Evolutionary conservation across 2,797 vertebrate genomes (phyloP).

Genomic region (Gymnothorax javanicus): DNA sequence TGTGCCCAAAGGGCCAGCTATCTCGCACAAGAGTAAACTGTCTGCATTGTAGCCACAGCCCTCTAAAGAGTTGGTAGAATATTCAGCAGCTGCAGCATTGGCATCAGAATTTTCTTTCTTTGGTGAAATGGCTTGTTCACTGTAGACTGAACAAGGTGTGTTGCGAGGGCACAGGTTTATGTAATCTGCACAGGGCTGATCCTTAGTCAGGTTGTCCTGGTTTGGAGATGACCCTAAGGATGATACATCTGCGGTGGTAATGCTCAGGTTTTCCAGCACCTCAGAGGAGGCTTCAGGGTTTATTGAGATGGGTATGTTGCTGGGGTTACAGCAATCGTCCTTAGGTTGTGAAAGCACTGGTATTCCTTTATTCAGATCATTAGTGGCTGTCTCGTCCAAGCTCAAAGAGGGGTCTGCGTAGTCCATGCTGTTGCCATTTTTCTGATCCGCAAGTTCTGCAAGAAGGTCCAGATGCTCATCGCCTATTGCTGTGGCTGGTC

Average conservation of each 20-base stretch:
- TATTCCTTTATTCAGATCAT: slow-evolving; percentile 81
- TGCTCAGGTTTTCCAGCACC: slow-evolving; percentile 67
- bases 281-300: slow-evolving; percentile 69
- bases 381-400: slow-evolving; percentile 66
- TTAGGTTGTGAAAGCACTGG: slow-evolving; percentile 71
- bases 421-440: slow-evolving; percentile 66
- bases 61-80: slow-evolving; percentile 56
- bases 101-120: slow-evolving; percentile 81
- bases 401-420: slow-evolving; percentile 48
- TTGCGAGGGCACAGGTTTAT: slow-evolving; percentile 60
- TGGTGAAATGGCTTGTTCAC: slow-evolving; percentile 76
- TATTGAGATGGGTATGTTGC: slow-evolving; percentile 77
- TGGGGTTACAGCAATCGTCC: slow-evolving; percentile 70
- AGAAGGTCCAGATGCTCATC: slow-evolving; percentile 40
- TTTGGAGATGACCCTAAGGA: slow-evolving; percentile 64
- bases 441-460: slow-evolving; percentile 62
- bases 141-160: slow-evolving; percentile 66
- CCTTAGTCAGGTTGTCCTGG: slow-evolving; percentile 78
- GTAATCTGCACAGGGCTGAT: slow-evolving; percentile 67
- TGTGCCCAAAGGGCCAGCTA: slow-evolving; percentile 56
- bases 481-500: slow-evolving; percentile 45
- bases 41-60: slow-evolving; percentile 70
- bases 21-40: slow-evolving; percentile 70
- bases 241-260: slow-evolving; percentile 62
- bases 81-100: slow-evolving; percentile 53